These are phyloP conservation scores for Rhizoglyphus robini DNA, from an alignment of 1,140 invertebrate genomes.

Conservation along the genomic window DNA sequence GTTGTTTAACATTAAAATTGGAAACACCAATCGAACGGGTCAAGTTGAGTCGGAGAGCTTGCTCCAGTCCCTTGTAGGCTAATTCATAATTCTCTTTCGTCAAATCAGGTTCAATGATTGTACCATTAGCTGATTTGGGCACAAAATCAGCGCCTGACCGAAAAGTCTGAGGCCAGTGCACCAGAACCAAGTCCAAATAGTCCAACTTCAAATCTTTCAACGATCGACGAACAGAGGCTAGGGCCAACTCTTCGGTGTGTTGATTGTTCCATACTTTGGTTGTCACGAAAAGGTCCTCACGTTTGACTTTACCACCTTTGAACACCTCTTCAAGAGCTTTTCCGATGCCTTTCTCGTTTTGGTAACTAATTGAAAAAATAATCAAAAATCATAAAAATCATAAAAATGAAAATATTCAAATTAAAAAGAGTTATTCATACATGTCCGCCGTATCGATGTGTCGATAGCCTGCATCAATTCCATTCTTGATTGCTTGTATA, in stretches of 20 bases:
- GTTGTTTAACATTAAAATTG: too few species aligned
- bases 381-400: too few species aligned
- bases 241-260: slow-evolving; percentile 50
- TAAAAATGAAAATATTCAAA: too few species aligned
- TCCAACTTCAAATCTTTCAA: slow-evolving; percentile 50
- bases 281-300: too few species aligned
- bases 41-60: slow-evolving; percentile 42
- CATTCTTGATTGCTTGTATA: too few species aligned
- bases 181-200: slow-evolving; percentile 73
- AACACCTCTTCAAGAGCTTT: slow-evolving; percentile 55
- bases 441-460: too few species aligned
- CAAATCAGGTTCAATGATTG: slow-evolving; percentile 26
- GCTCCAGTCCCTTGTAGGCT: slow-evolving; percentile 22
- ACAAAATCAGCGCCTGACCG: slow-evolving; percentile 41
- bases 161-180: slow-evolving; percentile 60
- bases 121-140: slow-evolving; percentile 47
- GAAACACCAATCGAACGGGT: too few species aligned
- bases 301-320: slow-evolving; percentile 47
- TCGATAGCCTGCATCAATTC: too few species aligned
- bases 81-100: slow-evolving; percentile 27
- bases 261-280: too few species aligned
- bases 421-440: too few species aligned
- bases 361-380: too few species aligned
- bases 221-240: slow-evolving; percentile 49
- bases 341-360: slow-evolving; percentile 72